Conservation (phyloP, 2,113 vertebrate species). For the Anarhynchus alexandrinus region DNA sequence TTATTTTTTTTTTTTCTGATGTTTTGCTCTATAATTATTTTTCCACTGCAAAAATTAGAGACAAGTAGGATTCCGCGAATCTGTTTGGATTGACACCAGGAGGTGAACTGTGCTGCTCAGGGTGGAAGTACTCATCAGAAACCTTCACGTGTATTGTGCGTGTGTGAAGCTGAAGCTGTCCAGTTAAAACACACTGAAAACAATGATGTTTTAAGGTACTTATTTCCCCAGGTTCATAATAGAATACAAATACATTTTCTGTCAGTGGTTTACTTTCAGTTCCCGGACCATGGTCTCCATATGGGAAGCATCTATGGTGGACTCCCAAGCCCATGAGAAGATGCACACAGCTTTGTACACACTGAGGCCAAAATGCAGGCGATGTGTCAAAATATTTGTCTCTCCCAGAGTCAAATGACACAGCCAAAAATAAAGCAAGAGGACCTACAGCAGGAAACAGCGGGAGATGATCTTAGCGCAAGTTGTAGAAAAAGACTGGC, state of each 20-base stretch:
- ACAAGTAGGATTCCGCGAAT: slow-evolving; percentile 13
- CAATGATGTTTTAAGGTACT: not conserved
- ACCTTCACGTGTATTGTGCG: not conserved
- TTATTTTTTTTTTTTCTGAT: not conserved
- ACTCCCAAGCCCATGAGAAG: not conserved
- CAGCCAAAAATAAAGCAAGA: slow-evolving; percentile 4
- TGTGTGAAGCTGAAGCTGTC: not conserved
- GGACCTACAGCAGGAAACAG: not conserved
- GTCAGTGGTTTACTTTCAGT: not conserved
- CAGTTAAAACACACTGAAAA: not conserved
- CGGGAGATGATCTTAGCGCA: not conserved
- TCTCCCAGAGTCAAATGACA: not conserved
- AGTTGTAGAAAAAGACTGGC: not conserved
- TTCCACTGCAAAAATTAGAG: slow-evolving; percentile 9
- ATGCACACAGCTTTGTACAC: not conserved
- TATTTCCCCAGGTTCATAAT: not conserved
- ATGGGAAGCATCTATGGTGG: not conserved
- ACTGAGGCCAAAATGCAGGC: not conserved
- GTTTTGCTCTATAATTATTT: slow-evolving; percentile 36
- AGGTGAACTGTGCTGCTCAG: not conserved
- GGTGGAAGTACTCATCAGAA: not conserved
- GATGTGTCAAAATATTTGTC: not conserved
- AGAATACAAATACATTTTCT: not conserved
- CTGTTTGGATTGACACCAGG: not conserved
- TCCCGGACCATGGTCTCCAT: not conserved